Evolutionary conservation across 2,888 invertebrate genomes (phyloP).

Genomic region (Andrena bicolor): DNA sequence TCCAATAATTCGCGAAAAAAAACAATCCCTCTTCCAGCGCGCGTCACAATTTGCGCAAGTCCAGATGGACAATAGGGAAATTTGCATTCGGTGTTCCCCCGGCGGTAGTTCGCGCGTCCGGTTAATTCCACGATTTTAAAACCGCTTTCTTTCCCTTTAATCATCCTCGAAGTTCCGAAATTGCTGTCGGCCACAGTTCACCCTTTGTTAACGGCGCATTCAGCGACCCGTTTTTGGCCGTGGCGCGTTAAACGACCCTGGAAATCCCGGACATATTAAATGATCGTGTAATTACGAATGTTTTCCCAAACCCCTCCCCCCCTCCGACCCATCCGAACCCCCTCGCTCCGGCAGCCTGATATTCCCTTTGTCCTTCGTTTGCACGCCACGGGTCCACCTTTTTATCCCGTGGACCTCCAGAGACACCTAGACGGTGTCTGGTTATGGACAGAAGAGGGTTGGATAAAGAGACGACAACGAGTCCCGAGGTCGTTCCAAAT

Average conservation of each 20-base stretch:
- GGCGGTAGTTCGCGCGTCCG: neutral
- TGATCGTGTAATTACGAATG: conserved; percentile 60
- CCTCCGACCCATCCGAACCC: neutral
- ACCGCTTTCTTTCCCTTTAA: conserved; percentile 32
- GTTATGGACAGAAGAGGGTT: conserved; percentile 37
- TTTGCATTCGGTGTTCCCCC: conserved; percentile 1
- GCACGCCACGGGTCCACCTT: conserved; percentile 31
- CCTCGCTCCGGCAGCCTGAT: neutral
- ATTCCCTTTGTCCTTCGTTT: conserved; percentile 31
- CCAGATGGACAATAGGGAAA: neutral
- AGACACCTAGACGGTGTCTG: conserved; percentile 49
- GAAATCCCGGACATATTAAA: conserved; percentile 52
- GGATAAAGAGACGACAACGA: conserved; percentile 69
- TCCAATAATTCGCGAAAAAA: neutral
- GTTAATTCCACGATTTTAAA: conserved; percentile 36
- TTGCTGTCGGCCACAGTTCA: conserved; percentile 51
- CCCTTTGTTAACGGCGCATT: conserved; percentile 19
- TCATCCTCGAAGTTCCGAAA: conserved; percentile 17
- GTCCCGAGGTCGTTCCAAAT: conserved; percentile 77
- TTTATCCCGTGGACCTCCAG: conserved; percentile 30
- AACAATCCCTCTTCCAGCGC: neutral
- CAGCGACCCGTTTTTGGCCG: conserved; percentile 21
- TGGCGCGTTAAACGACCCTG: conserved; percentile 30
- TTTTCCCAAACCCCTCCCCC: conserved; percentile 31
- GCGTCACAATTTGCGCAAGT: neutral